A percentile compares a stretch with the other conserved stretches of the same genome.
These are phyloP conservation scores for Acanthosoma haemorrhoidale DNA, from an alignment of 2,888 invertebrate genomes.

Conservation along the genomic window DNA sequence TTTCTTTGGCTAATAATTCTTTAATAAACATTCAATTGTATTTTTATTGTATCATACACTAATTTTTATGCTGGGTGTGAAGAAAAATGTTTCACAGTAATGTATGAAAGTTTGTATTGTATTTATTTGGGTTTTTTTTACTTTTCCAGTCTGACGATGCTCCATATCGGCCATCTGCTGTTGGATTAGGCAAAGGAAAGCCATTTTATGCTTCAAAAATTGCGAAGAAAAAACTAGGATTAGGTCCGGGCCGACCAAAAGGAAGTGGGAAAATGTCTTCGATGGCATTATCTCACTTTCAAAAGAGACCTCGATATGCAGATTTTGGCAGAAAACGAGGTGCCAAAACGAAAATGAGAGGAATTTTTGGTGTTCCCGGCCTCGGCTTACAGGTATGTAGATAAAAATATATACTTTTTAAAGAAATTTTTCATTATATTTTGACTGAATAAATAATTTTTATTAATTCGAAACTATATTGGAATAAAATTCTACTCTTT, in stretches of 20 bases:
- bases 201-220: slow-evolving; percentile 69
- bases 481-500: no score
- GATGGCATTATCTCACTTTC: slow-evolving; percentile 40
- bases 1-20: no score
- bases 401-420: no score
- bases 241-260: slow-evolving; percentile 56
- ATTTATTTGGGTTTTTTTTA: not conserved
- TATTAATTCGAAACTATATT: no score
- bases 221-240: slow-evolving; percentile 69
- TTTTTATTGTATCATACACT: no score
- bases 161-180: slow-evolving; percentile 45
- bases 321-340: slow-evolving; percentile 79
- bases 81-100: no score
- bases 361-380: slow-evolving; percentile 74
- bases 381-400: slow-evolving; percentile 66
- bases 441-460: no score
- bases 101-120: no score
- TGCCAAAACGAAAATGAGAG: slow-evolving; percentile 82
- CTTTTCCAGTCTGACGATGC: slow-evolving; percentile 37
- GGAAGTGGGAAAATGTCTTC: slow-evolving; percentile 52
- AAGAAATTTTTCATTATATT: no score
- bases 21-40: no score
- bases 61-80: no score
- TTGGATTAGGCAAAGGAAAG: slow-evolving; percentile 73
- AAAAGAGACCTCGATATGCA: slow-evolving; percentile 60